These are phyloP conservation scores for Rhinophrynus dorsalis DNA, from an alignment of 2,797 vertebrate species.

Conservation along the genomic window DNA sequence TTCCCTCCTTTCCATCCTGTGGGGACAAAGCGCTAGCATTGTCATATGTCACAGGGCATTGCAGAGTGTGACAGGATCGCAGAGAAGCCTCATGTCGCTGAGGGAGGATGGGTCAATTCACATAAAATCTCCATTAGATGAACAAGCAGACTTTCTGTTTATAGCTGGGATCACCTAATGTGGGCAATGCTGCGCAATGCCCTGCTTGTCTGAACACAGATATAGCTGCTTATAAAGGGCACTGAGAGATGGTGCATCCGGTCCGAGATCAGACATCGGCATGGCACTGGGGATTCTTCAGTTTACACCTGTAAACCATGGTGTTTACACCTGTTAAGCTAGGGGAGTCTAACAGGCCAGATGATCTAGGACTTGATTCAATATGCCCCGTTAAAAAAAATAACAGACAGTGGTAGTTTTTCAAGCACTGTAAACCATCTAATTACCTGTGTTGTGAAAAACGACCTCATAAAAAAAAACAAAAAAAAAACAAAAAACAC, in stretches of 20 bases:
- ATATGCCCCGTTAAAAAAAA: no score
- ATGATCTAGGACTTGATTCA: no score
- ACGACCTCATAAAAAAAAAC: no score
- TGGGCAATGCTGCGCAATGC: neutral
- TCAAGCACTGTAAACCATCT: no score
- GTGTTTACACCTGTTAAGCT: no score
- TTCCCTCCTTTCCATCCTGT: slow-evolving; percentile 17
- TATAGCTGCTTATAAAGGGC: neutral
- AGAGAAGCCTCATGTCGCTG: slow-evolving; percentile 7
- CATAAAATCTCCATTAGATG: slow-evolving; percentile 32
- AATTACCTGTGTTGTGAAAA: no score
- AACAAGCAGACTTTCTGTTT: neutral
- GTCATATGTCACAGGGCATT: slow-evolving; percentile 38
- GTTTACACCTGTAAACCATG: no score
- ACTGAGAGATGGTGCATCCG: neutral
- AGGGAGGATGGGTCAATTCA: slow-evolving; percentile 24
- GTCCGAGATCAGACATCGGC: neutral
- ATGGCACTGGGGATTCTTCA: no score
- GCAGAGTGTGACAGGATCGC: slow-evolving; percentile 23
- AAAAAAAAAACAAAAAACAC: no score
- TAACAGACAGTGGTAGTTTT: no score
- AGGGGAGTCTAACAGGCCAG: no score
- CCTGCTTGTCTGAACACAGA: neutral
- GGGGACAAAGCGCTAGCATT: slow-evolving; percentile 12
- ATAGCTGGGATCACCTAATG: slow-evolving; percentile 5